Evolutionary conservation across 2,113 vertebrate genomes (phyloP).

Genomic region (Colistium nudipinnis): DNA sequence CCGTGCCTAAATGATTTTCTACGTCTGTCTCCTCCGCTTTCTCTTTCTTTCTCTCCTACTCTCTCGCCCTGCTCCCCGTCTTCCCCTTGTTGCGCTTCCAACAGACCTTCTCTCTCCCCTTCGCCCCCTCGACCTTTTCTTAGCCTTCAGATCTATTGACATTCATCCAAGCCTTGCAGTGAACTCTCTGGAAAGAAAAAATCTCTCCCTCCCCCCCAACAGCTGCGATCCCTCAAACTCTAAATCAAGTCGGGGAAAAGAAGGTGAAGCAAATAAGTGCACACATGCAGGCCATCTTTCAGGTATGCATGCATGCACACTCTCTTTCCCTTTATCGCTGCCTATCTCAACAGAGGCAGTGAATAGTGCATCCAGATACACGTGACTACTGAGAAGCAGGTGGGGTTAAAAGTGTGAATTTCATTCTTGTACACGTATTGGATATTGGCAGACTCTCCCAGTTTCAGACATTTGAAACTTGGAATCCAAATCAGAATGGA

Average conservation of each 20-base stretch:
- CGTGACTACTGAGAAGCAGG: slow-evolving; percentile 5
- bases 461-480: not conserved
- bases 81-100: slow-evolving; percentile 15
- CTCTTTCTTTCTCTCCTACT: slow-evolving; percentile 32
- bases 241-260: not conserved
- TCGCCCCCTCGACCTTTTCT: not conserved
- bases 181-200: not conserved
- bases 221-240: slow-evolving; percentile 10
- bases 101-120: not conserved
- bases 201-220: slow-evolving; percentile 15
- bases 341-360: not conserved
- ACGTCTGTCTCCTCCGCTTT: slow-evolving; percentile 65
- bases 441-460: not conserved
- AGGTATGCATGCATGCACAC: no score
- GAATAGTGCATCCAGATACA: not conserved
- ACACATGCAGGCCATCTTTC: no score
- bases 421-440: no score
- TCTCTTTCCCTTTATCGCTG: not conserved
- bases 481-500: not conserved
- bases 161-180: not conserved
- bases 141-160: slow-evolving; percentile 11
- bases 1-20: slow-evolving; percentile 67
- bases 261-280: no score
- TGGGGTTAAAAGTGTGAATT: no score
- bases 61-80: slow-evolving; percentile 30